These are phyloP conservation scores for Helarctos malayanus DNA, from an alignment of 2,797 vertebrate species.

Conservation along the genomic window DNA sequence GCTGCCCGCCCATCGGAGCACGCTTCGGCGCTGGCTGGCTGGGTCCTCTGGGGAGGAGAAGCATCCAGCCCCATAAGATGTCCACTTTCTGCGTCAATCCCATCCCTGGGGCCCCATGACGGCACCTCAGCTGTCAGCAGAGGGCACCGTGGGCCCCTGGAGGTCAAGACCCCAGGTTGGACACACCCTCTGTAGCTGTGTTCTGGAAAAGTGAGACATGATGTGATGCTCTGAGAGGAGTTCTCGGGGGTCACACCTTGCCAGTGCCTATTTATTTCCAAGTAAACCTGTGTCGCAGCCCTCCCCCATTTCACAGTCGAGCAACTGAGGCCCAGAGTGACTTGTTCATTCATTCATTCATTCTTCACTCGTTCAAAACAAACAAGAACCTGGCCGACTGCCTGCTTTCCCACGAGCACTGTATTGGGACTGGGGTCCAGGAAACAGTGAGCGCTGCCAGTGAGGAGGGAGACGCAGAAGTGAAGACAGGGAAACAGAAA, in stretches of 20 bases:
- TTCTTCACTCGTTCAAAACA: neutral
- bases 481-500: rapidly evolving
- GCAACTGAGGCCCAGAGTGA: neutral
- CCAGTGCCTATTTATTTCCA: rapidly evolving
- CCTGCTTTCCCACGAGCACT: neutral
- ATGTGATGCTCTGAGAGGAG: rapidly evolving
- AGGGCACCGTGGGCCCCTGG: rapidly evolving
- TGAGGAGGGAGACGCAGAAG: neutral
- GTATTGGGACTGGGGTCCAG: neutral
- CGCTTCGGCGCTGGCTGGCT: rapidly evolving
- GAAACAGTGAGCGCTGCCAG: rapidly evolving
- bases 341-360: neutral
- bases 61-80: rapidly evolving
- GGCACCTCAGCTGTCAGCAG: rapidly evolving
- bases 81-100: neutral
- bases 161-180: neutral
- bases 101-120: rapidly evolving
- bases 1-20: rapidly evolving
- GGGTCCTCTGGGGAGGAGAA: rapidly evolving
- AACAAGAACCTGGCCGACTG: rapidly evolving
- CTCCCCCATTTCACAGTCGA: neutral
- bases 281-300: rapidly evolving
- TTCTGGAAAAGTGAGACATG: neutral
- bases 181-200: rapidly evolving
- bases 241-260: rapidly evolving